Percentiles rank a stretch among this genome's conserved stretches.
Conservation (phyloP, 2,113 vertebrate species). For the Haplochromis vanheusdeni region DNA sequence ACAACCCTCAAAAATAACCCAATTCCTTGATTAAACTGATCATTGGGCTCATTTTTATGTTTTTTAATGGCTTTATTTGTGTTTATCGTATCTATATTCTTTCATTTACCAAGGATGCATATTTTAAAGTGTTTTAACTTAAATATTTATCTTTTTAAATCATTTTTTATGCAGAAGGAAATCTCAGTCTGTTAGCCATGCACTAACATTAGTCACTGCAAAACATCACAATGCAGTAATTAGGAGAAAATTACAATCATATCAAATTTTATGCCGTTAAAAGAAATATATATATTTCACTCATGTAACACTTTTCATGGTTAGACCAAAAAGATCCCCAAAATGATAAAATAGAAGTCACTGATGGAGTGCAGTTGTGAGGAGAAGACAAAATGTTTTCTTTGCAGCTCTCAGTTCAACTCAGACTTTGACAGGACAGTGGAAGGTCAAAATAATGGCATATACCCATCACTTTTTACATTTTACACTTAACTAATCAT, state of each 20-base stretch:
- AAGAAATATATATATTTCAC: not conserved
- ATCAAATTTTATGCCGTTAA: not conserved
- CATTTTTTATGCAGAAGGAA: not conserved
- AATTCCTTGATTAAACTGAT: not conserved
- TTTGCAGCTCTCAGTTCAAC: not conserved
- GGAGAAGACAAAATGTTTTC: not conserved
- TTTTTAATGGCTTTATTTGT: not conserved
- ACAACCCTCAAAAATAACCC: not conserved
- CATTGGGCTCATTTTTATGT: not conserved
- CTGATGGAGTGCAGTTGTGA: not conserved
- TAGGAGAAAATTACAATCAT: not conserved
- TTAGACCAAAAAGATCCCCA: not conserved
- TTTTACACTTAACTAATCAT: not conserved
- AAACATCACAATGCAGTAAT: not conserved
- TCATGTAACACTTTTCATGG: not conserved
- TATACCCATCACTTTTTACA: not conserved
- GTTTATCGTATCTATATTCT: not conserved
- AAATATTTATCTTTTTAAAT: not conserved
- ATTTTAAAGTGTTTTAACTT: not conserved
- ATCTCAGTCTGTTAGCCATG: not conserved
- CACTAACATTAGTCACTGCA: not conserved
- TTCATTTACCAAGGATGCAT: not conserved
- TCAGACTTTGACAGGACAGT: not conserved
- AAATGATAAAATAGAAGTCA: not conserved
- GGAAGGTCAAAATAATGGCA: not conserved